phyloP scores from a whole-genome alignment of 2,888 invertebrate species.

The Eupithecia pulchellata region DNA sequence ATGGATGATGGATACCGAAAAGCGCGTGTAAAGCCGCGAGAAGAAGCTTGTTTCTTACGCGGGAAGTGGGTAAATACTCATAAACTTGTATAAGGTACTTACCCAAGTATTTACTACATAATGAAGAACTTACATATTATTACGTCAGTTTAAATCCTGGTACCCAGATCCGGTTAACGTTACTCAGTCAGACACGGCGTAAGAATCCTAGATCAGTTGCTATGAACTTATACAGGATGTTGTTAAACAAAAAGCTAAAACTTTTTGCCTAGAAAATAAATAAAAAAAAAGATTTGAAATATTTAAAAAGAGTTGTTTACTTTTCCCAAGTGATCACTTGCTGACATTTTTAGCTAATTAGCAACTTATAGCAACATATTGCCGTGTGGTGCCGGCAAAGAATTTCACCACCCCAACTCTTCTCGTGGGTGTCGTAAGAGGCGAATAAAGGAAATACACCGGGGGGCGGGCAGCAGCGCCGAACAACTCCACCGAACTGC shows the following conservation, averaged over 20 bases:
- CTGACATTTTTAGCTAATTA: too few relatives aligned
- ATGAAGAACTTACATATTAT: conserved; percentile 6
- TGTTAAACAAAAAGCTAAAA: neutral
- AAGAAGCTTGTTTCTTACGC: neutral
- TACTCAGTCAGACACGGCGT: conserved; percentile 8
- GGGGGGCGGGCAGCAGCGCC: too few relatives aligned
- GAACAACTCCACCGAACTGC: too few relatives aligned
- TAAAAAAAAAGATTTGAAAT: neutral
- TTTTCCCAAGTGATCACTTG: neutral
- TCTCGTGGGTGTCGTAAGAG: too few relatives aligned
- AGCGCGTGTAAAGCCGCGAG: neutral
- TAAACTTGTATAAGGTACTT: conserved; percentile 3
- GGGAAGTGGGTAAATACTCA: neutral
- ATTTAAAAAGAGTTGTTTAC: neutral
- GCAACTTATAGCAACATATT: too few relatives aligned
- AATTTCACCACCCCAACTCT: too few relatives aligned
- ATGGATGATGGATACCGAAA: too few relatives aligned
- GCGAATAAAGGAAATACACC: too few relatives aligned
- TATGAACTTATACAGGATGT: neutral
- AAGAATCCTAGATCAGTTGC: conserved; percentile 14
- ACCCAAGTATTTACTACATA: neutral
- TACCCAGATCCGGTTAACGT: conserved; percentile 27
- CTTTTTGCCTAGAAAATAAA: neutral
- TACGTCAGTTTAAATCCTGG: conserved; percentile 30
- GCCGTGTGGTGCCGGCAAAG: too few relatives aligned